Base-by-base conservation (phyloP, 1,140 invertebrate genomes). In the Colletes gigas region DNA sequence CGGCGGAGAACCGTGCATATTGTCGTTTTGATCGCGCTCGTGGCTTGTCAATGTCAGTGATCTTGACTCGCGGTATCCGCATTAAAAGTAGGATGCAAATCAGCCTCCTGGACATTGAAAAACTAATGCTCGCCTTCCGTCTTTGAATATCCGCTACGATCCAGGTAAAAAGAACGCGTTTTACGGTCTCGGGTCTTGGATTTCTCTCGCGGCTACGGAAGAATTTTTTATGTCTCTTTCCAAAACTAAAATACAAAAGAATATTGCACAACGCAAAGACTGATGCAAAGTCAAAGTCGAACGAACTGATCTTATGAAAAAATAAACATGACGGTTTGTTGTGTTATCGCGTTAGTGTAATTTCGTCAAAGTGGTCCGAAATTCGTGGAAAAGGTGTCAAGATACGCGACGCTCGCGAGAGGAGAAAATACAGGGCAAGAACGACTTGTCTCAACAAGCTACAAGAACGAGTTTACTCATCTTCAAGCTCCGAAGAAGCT, bases 401-500 rank as follows among this genome's bases (percentile, higher is more conserved):
- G 30, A 17, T 63, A 41, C 39, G 30, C 21, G 60, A 63, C 30
- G 60, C 12, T 39, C 12, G 60, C 60, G 21, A 30, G 60, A 4
- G 60, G 15, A 4, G 60, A 63, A 63, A 39, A 63, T 30, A 63
- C 6, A 39, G 60, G 6, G 60, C 60, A 63, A 63, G 60, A 63
- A 63, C 30, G 21, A 63, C 30, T 63, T 63, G 60, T 63, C 60
- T 63, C 60, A 30, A 63, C 60, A 30, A 41, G 30, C 60, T 63
- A 63, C 60, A 15, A 63, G 60, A 63, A 63, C 60, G 60, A 41
- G 60, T 63, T 63, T 63, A 63, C 30, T 41, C 60, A 12, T 63
- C 60, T 17, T 15, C 30, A 41, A 63, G 60, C 60, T 41, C 0
- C 17, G 54, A 55, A 17, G 54, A n/a, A 55, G 54, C 14, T 55